These are phyloP conservation scores for Netelia fuscicornis DNA, from an alignment of 2,888 invertebrate genomes.

Conservation along the genomic window DNA sequence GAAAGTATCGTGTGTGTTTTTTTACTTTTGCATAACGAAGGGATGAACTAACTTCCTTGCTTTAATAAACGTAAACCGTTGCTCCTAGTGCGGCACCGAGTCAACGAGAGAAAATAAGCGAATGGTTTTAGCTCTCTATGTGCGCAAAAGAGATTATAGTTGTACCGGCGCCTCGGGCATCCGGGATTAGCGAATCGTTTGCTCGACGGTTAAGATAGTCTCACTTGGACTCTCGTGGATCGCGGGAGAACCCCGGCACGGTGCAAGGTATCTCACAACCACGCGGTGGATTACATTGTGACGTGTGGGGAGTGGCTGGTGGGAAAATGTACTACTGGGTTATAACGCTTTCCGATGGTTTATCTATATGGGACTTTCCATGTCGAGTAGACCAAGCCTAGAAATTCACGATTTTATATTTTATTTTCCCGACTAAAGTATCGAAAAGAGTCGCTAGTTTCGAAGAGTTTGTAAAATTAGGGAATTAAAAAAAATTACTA, in stretches of 20 bases:
- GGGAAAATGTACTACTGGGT: slow-evolving; percentile 70
- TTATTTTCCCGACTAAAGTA: background rate
- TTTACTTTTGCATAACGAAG: background rate
- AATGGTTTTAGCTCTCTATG: slow-evolving; percentile 2
- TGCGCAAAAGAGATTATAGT: slow-evolving; percentile 28
- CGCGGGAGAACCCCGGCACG: slow-evolving; percentile 20
- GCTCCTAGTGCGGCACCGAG: slow-evolving; percentile 10
- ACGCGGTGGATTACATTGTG: slow-evolving; percentile 61
- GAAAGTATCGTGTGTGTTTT: background rate
- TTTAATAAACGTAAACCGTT: slow-evolving; percentile 30
- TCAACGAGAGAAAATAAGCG: slow-evolving; percentile 11
- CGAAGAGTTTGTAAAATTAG: too few relatives aligned
- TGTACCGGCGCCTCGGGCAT: slow-evolving; percentile 53
- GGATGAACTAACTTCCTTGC: slow-evolving; percentile 14
- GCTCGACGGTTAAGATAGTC: slow-evolving; percentile 21
- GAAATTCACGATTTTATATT: background rate
- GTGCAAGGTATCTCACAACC: slow-evolving; percentile 51
- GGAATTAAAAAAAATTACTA: too few relatives aligned
- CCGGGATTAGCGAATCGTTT: slow-evolving; percentile 56
- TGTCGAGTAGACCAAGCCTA: background rate
- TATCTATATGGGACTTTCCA: background rate
- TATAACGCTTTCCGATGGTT: slow-evolving; percentile 50
- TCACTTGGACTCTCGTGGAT: slow-evolving; percentile 21
- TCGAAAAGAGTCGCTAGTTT: too few relatives aligned
- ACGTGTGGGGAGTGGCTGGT: slow-evolving; percentile 70